Conservation (phyloP, 1,140 invertebrate species). For the Listronotus bonariensis region DNA sequence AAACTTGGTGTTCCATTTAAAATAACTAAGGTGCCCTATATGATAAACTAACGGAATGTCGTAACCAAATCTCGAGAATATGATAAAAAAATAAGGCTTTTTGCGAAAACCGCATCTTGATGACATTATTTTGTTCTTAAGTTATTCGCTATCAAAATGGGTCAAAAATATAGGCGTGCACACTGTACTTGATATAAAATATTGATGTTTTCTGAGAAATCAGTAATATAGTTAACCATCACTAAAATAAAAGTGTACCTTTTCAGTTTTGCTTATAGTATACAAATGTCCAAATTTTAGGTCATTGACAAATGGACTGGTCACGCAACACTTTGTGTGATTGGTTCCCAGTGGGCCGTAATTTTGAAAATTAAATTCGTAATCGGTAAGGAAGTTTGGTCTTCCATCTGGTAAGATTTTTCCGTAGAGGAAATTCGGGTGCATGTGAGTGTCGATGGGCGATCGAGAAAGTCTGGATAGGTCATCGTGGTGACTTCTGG, state of each 20-base stretch:
- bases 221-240: too few relatives aligned
- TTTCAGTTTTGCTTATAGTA: slow-evolving; percentile 50
- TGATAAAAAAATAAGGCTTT: too few relatives aligned
- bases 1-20: too few relatives aligned
- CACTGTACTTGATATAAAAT: too few relatives aligned
- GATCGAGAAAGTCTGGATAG: slow-evolving; percentile 11
- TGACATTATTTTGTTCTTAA: too few relatives aligned
- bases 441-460: slow-evolving; percentile 40
- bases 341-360: slow-evolving; percentile 43
- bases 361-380: slow-evolving; percentile 49
- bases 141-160: too few relatives aligned
- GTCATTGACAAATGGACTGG: slow-evolving; percentile 44
- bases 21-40: too few relatives aligned
- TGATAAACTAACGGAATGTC: too few relatives aligned
- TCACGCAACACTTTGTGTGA: slow-evolving; percentile 49
- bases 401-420: slow-evolving; percentile 47
- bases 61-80: too few relatives aligned
- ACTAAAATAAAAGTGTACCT: slow-evolving; percentile 6
- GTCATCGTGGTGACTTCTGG: slow-evolving; percentile 13
- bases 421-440: slow-evolving; percentile 48
- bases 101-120: too few relatives aligned
- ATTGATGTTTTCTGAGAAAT: too few relatives aligned
- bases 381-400: slow-evolving; percentile 49
- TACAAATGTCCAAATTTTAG: slow-evolving; percentile 52
- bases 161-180: too few relatives aligned